These are phyloP conservation scores for Loris lydekkerianus DNA, from an alignment of 2,797 vertebrate species.

Conservation along the genomic window DNA sequence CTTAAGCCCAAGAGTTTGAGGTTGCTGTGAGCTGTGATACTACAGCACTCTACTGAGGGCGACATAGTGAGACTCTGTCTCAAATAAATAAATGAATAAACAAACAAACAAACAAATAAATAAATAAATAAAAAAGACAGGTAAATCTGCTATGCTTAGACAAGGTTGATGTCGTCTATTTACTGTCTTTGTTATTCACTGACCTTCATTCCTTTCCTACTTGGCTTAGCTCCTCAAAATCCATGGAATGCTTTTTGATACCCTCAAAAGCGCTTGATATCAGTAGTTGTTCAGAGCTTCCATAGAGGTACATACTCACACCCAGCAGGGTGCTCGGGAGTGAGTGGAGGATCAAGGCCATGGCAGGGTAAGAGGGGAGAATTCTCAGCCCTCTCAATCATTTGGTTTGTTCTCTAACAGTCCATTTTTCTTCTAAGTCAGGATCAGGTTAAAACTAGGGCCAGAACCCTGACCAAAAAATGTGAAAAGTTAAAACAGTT, in stretches of 20 bases:
- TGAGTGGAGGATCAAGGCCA: neutral
- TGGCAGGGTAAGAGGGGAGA: neutral
- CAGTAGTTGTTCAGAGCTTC: neutral
- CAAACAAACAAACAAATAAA: too few relatives aligned
- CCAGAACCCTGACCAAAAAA: neutral
- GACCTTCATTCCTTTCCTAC: neutral
- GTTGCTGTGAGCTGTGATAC: too few relatives aligned
- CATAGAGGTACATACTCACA: neutral
- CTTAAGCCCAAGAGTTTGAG: too few relatives aligned
- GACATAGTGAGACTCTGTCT: too few relatives aligned
- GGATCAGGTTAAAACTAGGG: slow-evolving; percentile 35
- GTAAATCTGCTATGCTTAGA: neutral
- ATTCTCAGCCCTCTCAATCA: neutral
- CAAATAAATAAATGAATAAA: too few relatives aligned
- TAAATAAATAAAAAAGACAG: too few relatives aligned
- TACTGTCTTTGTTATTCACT: slow-evolving; percentile 20
- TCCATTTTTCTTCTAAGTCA: slow-evolving; percentile 44
- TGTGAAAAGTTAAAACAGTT: neutral
- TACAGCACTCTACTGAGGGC: too few relatives aligned
- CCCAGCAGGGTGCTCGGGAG: neutral
- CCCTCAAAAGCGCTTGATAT: neutral
- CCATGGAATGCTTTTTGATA: slow-evolving; percentile 22
- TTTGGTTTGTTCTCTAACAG: neutral
- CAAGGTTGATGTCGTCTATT: neutral
- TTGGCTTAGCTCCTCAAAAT: neutral